Evolutionary conservation across 2,888 invertebrate genomes (phyloP).

Genomic region (Hypolimnas misippus): DNA sequence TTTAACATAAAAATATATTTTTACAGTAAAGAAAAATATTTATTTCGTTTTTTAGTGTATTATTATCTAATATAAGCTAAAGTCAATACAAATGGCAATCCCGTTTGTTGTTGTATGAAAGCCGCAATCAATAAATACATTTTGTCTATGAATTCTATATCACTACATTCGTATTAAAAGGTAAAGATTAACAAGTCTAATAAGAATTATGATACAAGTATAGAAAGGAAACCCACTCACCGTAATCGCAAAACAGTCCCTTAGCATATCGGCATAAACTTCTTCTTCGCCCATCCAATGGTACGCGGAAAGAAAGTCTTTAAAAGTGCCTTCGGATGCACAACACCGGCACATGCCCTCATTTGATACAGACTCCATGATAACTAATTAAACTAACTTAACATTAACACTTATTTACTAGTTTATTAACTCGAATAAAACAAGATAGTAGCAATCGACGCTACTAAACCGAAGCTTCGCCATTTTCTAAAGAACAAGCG

Average conservation of each 20-base stretch:
- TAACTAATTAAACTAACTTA: conserved; percentile 49
- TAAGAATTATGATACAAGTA: neutral
- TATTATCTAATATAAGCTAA: neutral
- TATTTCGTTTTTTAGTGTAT: neutral
- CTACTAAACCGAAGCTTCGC: conserved; percentile 55
- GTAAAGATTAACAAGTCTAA: neutral
- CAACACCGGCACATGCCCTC: conserved; percentile 76
- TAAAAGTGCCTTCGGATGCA: conserved; percentile 72
- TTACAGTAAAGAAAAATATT: too few species aligned
- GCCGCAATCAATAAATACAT: neutral
- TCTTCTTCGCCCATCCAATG: conserved; percentile 78
- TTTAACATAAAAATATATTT: too few species aligned
- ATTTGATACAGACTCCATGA: conserved; percentile 62
- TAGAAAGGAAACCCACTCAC: conserved; percentile 55
- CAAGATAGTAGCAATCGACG: conserved; percentile 52
- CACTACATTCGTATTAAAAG: neutral
- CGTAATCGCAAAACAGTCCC: conserved; percentile 72
- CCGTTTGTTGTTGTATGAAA: neutral
- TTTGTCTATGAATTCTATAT: neutral
- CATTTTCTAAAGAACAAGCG: conserved; percentile 58
- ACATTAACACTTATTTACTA: conserved; percentile 50
- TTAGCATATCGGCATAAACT: conserved; percentile 73
- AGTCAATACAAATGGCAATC: neutral
- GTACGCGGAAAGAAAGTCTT: conserved; percentile 68
- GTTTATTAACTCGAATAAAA: conserved; percentile 37